A percentile compares a stretch with the other conserved stretches of the same genome.
Conservation (phyloP, 30 jellyfish, hydroid and myxozoan species). For the Sanderia malayensis region DNA sequence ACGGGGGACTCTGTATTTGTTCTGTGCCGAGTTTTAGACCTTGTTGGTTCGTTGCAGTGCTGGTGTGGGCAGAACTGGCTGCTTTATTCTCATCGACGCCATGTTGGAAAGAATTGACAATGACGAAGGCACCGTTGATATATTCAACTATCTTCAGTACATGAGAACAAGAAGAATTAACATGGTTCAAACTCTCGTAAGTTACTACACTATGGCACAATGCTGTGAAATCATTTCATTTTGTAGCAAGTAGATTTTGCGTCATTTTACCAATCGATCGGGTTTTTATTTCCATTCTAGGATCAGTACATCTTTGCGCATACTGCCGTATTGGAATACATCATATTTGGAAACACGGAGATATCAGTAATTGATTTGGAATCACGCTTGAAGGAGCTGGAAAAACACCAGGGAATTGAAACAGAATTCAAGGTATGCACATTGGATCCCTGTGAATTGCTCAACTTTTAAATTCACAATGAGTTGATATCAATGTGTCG, state of each 20-base stretch:
- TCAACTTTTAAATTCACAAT: too few species aligned
- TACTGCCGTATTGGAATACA: slow-evolving; percentile 55
- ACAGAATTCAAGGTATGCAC: slow-evolving; percentile 51
- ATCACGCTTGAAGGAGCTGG: slow-evolving; percentile 29
- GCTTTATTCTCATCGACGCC: slow-evolving; percentile 88
- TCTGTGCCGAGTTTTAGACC: too few species aligned
- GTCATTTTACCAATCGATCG: too few species aligned
- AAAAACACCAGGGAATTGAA: slow-evolving; percentile 42
- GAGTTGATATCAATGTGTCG: too few species aligned
- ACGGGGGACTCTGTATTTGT: too few species aligned
- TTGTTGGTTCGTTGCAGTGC: too few species aligned
- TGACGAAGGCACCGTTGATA: slow-evolving; percentile 81
- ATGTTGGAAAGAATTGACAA: slow-evolving; percentile 81
- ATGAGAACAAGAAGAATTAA: slow-evolving; percentile 86
- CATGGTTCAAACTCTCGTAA: slow-evolving; percentile 95
- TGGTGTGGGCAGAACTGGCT: too few species aligned
- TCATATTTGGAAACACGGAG: slow-evolving; percentile 70
- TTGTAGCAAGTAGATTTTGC: too few species aligned
- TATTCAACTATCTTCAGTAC: slow-evolving; percentile 86
- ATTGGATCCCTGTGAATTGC: too few species aligned
- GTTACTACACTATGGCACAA: too few species aligned
- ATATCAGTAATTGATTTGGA: slow-evolving; percentile 63
- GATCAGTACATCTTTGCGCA: slow-evolving; percentile 77
- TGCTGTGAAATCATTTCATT: too few species aligned
- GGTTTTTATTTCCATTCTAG: slow-evolving; percentile 28